Evolutionary conservation across 2,797 vertebrate species (phyloP).

Genomic region (Euphonia xanthogaster): DNA sequence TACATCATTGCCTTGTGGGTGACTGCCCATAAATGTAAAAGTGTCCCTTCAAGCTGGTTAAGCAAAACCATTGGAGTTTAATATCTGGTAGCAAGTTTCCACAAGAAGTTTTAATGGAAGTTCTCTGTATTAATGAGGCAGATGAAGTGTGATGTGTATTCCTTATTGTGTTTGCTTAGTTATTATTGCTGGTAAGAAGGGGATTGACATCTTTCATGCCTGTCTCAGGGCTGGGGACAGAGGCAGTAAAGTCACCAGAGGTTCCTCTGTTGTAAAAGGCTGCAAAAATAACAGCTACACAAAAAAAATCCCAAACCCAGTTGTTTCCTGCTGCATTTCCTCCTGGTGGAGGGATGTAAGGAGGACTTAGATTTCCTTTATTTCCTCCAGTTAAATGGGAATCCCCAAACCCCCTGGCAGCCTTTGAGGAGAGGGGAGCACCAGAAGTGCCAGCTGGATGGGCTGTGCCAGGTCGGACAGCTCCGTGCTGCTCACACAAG

Average conservation of each 20-base stretch:
- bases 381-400: not conserved
- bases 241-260: not conserved
- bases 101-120: not conserved
- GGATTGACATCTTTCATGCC: not conserved
- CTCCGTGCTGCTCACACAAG: not conserved
- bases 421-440: not conserved
- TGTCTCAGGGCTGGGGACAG: not conserved
- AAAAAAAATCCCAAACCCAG: not conserved
- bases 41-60: not conserved
- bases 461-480: not conserved
- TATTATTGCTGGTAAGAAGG: not conserved
- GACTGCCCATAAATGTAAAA: not conserved
- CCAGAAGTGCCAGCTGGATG: accelerated
- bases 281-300: not conserved
- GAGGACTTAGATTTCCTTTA: not conserved
- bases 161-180: not conserved
- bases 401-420: not conserved
- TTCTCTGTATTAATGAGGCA: not conserved
- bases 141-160: not conserved
- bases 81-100: not conserved
- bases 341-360: not conserved
- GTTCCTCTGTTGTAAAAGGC: not conserved
- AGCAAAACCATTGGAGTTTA: not conserved
- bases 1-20: not conserved
- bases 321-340: not conserved